Base-by-base conservation (phyloP, 92 coral and sea anemone species). In the Zoanthus sansibaricus region DNA sequence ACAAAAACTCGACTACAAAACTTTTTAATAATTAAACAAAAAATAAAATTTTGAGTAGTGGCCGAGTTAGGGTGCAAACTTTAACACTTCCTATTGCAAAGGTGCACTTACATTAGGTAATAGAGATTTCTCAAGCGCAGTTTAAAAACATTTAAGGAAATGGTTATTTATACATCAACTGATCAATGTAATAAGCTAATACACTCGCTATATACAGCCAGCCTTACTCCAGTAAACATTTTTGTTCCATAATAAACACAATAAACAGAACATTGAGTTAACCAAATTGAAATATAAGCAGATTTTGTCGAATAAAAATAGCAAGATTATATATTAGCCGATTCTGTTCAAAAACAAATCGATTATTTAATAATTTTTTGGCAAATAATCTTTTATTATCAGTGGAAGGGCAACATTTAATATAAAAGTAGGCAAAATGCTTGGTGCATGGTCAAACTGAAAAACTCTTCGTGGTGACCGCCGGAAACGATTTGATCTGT, bases 21-120 rank as follows among this genome's bases (percentile, higher is more conserved):
- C 14, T 42, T 49, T 66, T 80, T 64, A 80, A 80, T 80, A 64
- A 80, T 80, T 80, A 49, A 80, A 80, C 74, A 47, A 66, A 71
- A 67, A 32, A 44, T 12, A 78, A 20, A 20, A 6, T 66, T 6
- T 80, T 80, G 37, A 12, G 8, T 18, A 80, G 67, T 30, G 20
- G 66, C 13, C 61, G 21, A 16, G 51, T 46, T 61, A 18, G 55
- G 51, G 61, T 62, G 84, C 58, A 79, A 79, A 79, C 74, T 80
- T 66, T 64, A 80, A 44, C 85, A 66, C 20, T 21, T 80, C 58
- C 12, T 2, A 20, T 80, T 18, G 37, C 17, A 10, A 58, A 15
- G 6, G 58, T 11, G 6, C 32, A 30, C 80, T 37, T 48, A 48
- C 25, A 12, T 25, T 25, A 25, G 25, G 25, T 37, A 37, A 37